Evolutionary conservation across 2,113 vertebrate genomes (phyloP).

Genomic region (Chauna torquata): DNA sequence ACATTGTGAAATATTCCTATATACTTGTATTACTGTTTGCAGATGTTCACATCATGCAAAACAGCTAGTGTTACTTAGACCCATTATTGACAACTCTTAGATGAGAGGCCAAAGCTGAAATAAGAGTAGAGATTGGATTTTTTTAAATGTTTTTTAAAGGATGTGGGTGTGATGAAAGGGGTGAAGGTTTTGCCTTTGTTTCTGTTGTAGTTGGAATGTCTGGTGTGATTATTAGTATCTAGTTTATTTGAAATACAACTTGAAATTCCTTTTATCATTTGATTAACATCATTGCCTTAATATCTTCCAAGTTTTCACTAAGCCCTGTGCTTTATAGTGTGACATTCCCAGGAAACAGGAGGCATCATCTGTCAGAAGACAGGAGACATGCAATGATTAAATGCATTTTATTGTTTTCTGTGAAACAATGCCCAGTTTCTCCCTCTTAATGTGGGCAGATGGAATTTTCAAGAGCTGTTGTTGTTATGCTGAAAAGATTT

Average conservation of each 20-base stretch:
- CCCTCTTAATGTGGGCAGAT: conserved; percentile 40
- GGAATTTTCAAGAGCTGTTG: conserved; percentile 32
- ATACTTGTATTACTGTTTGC: not conserved
- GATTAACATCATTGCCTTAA: conserved; percentile 27
- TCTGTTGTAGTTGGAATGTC: not conserved
- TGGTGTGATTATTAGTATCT: not conserved
- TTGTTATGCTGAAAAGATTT: not conserved
- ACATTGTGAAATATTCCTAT: not conserved
- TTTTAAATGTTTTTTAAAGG: not conserved
- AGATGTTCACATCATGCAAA: not conserved
- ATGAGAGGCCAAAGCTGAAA: conserved; percentile 9
- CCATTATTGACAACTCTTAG: not conserved
- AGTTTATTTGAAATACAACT: conserved; percentile 26
- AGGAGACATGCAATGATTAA: conserved; percentile 42
- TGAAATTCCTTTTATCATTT: conserved; percentile 38
- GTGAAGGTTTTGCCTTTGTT: conserved; percentile 17
- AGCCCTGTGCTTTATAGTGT: not conserved
- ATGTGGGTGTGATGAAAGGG: not conserved
- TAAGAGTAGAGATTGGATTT: not conserved
- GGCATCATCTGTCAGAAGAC: conserved; percentile 35
- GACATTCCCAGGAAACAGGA: conserved; percentile 48
- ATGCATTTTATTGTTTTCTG: conserved; percentile 52
- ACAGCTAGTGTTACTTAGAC: not conserved
- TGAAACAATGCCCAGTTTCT: conserved; percentile 58
- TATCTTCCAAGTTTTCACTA: conserved; percentile 37